Percentiles rank a stretch among this genome's conserved stretches.
Conservation (phyloP, 2,113 vertebrate species). For the Limanda limanda region DNA sequence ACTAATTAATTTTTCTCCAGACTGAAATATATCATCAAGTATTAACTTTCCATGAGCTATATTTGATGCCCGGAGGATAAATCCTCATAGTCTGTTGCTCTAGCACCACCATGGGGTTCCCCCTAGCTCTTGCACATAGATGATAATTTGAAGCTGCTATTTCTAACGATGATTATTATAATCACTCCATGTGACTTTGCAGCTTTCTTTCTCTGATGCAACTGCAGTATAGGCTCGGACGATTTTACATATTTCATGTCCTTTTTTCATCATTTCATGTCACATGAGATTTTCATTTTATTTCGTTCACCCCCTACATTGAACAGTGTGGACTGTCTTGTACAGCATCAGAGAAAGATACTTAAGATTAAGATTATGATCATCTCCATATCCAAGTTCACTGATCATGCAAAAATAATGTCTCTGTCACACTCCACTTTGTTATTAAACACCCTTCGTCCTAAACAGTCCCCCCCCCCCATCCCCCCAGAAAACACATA, state of each 20-base stretch:
- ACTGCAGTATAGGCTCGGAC: not conserved
- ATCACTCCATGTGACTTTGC: too few species aligned
- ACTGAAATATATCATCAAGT: not conserved
- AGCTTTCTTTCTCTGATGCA: not conserved
- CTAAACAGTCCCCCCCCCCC: not conserved
- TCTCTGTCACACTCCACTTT: too few species aligned
- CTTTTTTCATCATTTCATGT: not conserved
- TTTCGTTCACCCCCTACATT: not conserved
- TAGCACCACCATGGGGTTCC: too few species aligned
- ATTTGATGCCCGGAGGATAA: too few species aligned
- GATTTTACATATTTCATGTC: too few species aligned
- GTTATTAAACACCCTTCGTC: not conserved
- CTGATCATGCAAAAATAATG: not conserved
- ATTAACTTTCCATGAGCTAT: not conserved
- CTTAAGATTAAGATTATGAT: too few species aligned
- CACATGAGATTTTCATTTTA: not conserved
- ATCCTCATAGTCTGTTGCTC: too few species aligned
- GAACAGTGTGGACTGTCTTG: not conserved
- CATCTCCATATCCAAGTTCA: not conserved
- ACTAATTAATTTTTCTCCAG: not conserved
- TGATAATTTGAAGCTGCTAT: too few species aligned
- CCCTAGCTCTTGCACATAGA: too few species aligned
- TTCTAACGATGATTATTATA: too few species aligned
- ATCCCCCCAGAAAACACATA: conserved; percentile 33
- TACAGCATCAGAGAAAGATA: not conserved